These are phyloP conservation scores for Pseudomyrmex gracilis DNA, from an alignment of 1,140 invertebrate genomes.

Conservation along the genomic window DNA sequence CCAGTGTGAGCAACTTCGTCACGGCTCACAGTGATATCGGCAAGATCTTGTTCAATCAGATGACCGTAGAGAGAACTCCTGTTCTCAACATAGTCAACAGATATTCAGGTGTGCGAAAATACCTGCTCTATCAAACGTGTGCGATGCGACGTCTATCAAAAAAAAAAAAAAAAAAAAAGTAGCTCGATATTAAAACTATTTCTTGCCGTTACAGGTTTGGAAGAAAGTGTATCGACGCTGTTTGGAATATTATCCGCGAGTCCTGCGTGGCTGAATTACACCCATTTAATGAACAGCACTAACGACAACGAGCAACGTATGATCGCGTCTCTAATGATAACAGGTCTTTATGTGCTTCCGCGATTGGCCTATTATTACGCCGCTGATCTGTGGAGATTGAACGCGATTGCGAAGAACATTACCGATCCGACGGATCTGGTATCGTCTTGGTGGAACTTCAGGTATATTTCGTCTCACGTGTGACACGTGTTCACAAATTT, in stretches of 20 bases:
- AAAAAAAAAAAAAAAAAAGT: conserved; percentile 26
- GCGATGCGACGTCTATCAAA: background rate
- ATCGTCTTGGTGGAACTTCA: conserved; percentile 84
- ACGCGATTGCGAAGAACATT: conserved; percentile 84
- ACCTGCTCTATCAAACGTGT: background rate
- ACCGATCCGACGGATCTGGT: conserved; percentile 76
- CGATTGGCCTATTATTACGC: conserved; percentile 87
- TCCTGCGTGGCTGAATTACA: conserved; percentile 75
- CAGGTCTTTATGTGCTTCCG: conserved; percentile 78
- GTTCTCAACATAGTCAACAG: conserved; percentile 86
- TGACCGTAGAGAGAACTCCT: conserved; percentile 84
- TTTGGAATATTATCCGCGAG: conserved; percentile 80
- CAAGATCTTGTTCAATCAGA: conserved; percentile 85
- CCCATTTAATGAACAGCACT: conserved; percentile 69
- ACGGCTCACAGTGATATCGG: conserved; percentile 87
- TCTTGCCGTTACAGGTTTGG: conserved; percentile 68
- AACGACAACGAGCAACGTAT: conserved; percentile 69
- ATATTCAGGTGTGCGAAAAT: conserved; percentile 84
- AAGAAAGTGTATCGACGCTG: conserved; percentile 78
- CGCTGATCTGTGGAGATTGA: conserved; percentile 87
- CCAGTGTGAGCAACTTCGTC: conserved; percentile 86
- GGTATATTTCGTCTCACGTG: conserved; percentile 73
- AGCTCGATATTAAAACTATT: conserved; percentile 36
- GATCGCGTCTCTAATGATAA: conserved; percentile 79
- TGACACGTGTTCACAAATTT: no score